A percentile compares a stretch with the other conserved stretches of the same genome.
Conservation (phyloP, 1,140 invertebrate species). For the Steinernema khuongi region DNA sequence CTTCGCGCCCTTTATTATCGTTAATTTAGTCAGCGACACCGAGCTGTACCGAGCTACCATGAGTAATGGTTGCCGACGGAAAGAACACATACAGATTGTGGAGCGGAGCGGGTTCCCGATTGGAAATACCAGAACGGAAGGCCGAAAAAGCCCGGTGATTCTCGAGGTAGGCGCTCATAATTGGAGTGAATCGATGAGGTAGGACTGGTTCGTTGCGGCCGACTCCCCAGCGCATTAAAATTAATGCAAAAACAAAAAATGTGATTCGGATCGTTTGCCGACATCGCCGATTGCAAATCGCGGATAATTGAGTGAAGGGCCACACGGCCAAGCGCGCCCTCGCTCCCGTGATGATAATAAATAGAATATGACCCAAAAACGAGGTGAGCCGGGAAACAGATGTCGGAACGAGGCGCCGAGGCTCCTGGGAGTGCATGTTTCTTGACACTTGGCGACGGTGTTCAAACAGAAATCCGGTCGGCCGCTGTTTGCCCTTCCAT, state of each 20-base stretch:
- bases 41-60: no score
- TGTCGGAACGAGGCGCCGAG: not conserved
- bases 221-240: not conserved
- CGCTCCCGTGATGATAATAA: not conserved
- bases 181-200: no score
- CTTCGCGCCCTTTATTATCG: not conserved
- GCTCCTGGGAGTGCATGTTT: not conserved
- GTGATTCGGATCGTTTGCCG: not conserved
- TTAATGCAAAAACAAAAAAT: slow-evolving; percentile 7
- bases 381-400: not conserved
- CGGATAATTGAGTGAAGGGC: not conserved
- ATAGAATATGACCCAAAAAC: not conserved
- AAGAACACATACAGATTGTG: no score
- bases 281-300: not conserved
- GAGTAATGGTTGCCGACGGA: no score
- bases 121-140: no score
- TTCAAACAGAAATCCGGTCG: slow-evolving; percentile 2
- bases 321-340: not conserved
- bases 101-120: no score
- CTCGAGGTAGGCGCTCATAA: no score
- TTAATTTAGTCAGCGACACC: slow-evolving; percentile 4
- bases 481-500: slow-evolving; percentile 13
- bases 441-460: not conserved
- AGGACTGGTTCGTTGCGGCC: no score
- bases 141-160: no score